Evolutionary conservation across 92 coral and sea anemone species (phyloP).

Genomic region (Siderastrea siderea): DNA sequence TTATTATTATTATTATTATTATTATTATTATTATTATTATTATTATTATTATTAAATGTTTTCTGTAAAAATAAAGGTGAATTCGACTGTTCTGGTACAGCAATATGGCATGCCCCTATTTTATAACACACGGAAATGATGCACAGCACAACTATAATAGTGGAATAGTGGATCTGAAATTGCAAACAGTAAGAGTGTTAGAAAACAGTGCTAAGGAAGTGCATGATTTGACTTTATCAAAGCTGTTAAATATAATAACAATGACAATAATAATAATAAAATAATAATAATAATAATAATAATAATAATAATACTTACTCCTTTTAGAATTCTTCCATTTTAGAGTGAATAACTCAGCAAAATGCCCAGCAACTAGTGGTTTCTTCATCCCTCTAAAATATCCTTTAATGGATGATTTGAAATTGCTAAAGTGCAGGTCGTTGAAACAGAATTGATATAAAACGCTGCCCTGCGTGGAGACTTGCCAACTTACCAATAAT

Average conservation of each 20-base stretch:
- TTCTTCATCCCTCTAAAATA: neutral
- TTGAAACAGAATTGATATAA: neutral
- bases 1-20: too few species aligned
- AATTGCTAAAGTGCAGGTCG: neutral
- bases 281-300: too few species aligned
- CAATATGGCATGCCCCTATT: neutral
- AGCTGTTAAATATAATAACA: too few species aligned
- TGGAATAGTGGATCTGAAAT: neutral
- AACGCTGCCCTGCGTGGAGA: conserved; percentile 10
- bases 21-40: too few species aligned
- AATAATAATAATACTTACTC: neutral
- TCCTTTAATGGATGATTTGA: neutral
- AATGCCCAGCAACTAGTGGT: conserved; percentile 11
- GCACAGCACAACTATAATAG: neutral
- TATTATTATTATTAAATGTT: neutral
- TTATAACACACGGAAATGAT: too few species aligned
- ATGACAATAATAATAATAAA: too few species aligned
- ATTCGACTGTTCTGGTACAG: neutral
- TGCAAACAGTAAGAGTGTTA: neutral
- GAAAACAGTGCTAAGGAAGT: neutral
- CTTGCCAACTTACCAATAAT: conserved; percentile 32
- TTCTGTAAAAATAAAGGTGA: conserved; percentile 14
- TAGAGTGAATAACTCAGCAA: conserved; percentile 2
- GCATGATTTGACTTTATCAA: too few species aligned
- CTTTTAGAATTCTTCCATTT: conserved; percentile 4